Conservation (phyloP, 1,140 invertebrate species). For the Ephestia elutella region DNA sequence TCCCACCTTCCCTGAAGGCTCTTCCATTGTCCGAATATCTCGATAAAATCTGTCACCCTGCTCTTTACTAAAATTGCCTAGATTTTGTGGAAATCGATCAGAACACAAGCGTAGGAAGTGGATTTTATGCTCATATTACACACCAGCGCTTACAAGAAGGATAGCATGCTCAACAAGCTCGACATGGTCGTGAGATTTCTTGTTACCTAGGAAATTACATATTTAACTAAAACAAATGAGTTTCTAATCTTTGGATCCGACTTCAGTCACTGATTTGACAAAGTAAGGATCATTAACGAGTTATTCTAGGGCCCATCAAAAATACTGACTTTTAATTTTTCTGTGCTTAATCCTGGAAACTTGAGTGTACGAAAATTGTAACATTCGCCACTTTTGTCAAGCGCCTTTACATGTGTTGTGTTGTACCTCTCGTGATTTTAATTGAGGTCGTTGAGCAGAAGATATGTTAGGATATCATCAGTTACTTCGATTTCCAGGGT, state of each 20-base stretch:
- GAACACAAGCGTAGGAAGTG: conserved; percentile 15
- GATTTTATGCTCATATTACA: conserved; percentile 16
- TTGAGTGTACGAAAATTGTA: no score
- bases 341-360: no score
- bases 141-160: background rate
- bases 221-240: conserved; percentile 1
- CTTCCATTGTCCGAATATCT: conserved; percentile 13
- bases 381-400: no score
- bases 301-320: no score
- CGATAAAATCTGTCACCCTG: conserved; percentile 13
- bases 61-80: conserved; percentile 13
- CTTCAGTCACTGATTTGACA: conserved; percentile 2
- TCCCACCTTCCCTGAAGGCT: conserved; percentile 13
- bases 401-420: no score
- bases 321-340: no score
- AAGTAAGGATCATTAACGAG: background rate
- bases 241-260: conserved; percentile 1
- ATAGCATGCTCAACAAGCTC: background rate
- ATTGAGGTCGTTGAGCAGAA: no score
- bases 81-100: conserved; percentile 16
- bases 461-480: no score
- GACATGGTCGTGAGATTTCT: background rate
- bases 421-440: no score
- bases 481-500: no score
- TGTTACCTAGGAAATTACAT: background rate